Evolutionary conservation across 1,140 invertebrate species (phyloP).

Genomic region (Macrobrachium nipponense): DNA sequence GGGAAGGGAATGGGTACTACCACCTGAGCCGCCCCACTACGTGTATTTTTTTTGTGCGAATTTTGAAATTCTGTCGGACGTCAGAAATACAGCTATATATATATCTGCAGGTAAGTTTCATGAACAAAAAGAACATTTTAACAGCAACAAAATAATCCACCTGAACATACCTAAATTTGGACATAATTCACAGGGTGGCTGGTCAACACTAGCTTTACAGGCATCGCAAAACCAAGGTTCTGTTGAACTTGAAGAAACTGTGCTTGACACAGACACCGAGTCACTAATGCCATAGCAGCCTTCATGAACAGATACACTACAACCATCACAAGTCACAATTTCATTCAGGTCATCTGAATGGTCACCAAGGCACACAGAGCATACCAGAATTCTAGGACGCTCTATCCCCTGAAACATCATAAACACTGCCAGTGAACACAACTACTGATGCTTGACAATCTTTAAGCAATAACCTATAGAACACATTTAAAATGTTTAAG

Average conservation of each 20-base stretch:
- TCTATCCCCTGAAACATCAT: conserved; percentile 50
- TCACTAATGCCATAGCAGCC: conserved; percentile 97
- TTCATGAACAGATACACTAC: conserved; percentile 96
- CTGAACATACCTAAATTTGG: conserved; percentile 77
- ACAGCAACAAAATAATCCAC: neutral
- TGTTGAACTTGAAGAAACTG: conserved; percentile 90
- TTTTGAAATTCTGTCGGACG: too few relatives aligned
- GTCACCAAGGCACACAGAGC: conserved; percentile 93
- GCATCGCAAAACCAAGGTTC: conserved; percentile 99
- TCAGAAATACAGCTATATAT: too few relatives aligned
- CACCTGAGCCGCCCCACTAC: too few relatives aligned
- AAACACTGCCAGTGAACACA: conserved; percentile 6
- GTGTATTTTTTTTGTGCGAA: too few relatives aligned
- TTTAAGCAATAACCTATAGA: neutral
- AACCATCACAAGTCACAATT: conserved; percentile 96
- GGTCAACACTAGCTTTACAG: conserved; percentile 89
- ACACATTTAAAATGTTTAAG: too few relatives aligned
- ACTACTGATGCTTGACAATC: neutral
- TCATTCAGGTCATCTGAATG: conserved; percentile 93
- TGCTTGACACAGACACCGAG: conserved; percentile 88
- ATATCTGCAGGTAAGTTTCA: too few relatives aligned
- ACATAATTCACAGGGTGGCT: conserved; percentile 89
- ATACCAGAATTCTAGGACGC: conserved; percentile 73
- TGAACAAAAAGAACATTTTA: neutral
- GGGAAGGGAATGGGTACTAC: too few relatives aligned